Base-by-base conservation (phyloP, 2,113 vertebrate genomes). In the Pygoscelis antarcticus region DNA sequence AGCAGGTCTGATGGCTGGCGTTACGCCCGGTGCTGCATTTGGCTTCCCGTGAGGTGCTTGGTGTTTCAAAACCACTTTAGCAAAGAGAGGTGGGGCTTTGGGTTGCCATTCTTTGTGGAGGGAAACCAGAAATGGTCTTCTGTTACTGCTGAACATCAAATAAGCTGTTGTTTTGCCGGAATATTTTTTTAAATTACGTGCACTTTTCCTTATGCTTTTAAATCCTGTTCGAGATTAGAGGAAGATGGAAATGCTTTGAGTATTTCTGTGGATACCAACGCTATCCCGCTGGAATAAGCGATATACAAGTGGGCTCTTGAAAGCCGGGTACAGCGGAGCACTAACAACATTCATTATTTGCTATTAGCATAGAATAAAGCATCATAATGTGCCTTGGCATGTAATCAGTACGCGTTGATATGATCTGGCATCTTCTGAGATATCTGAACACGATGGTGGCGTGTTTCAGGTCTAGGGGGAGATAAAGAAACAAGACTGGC, bases 91-190 rank as follows among this genome's bases (percentile, higher is more conserved):
- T 3, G 21, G 25, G 13, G 47, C 18, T 38, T 52, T 29, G 18
- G 36, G 29, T 23, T 21, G 15, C 22, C 4, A 0, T 54, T 54
- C 13, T 34, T n/a, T n/a, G 25, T 13, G 60, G 34, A 38, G 60
- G 22, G 32, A 66, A 58, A 19, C 13, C 66, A 74, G 44, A 30
- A 91, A 10, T 5, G 27, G 22, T 25, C 51, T 65, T 44, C 10
- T 5, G 0, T 32, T 27, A 4, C 51, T 11, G 5, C 19, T 21
- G n/a, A 32, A 8, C 36, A 4, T 18, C 2, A 9, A 77, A 11
- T 21, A 22, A 18, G n/a, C n/a, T 55, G 25, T 32, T 52, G 61
- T 49, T 49, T 49, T 69, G 40, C 57, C 2, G 1, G 23, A 64
- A 13, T 76, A 6, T 51, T 58, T 38, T n/a, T 49, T 19, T 13